Evolutionary conservation across 2,888 invertebrate species (phyloP), one percentile per base, ranked within the genome.

Genomic region (Epiblema foenella): DNA sequence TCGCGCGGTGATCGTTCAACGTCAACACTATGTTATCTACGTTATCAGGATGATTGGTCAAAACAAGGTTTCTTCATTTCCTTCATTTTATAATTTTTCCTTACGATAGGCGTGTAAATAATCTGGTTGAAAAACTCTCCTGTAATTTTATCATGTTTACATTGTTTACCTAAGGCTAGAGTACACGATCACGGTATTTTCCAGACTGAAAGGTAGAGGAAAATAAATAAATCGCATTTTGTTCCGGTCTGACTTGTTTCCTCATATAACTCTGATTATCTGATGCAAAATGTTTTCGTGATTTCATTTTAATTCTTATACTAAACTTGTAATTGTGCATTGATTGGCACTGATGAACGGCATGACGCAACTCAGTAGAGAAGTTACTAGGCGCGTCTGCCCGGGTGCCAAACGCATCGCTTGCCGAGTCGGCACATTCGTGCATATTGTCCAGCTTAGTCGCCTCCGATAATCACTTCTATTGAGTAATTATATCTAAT

Each of bases 201-300:
- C 51, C 29, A 46, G 15, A 7, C 18, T 15, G 51, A 42, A 12
- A 20, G n/a, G 18, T 58, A 56, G 33, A 46, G 37, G 17, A 12
- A 10, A 54, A n/a, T 15, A 20, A 52, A 29, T 20, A 20, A 42
- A 54, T 46, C 52, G 17, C 24, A 65, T 46, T 37, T 56, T 29
- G n/a, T 51, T 42, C 65, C 24, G 52, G 24, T 59, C 33, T 15
- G 46, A 51, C 49, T 24, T 33, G 29, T 64, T 42, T 17, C 24
- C 10, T 66, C 20, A 56, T 70, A 60, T 60, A 60, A 74, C 66
- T 54, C 52, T 54, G 42, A 64, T 68, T 17, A 68, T 75, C 76
- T 84, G 84, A 84, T 75, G 84, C 79, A 85, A 85, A 80, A 60
- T 75, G 74, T 81, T 81, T 81, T 81, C 64, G 58, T 42, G 75